These are phyloP conservation scores for Brachypteracias leptosomus DNA, from an alignment of 2,113 vertebrate genomes.

Conservation along the genomic window DNA sequence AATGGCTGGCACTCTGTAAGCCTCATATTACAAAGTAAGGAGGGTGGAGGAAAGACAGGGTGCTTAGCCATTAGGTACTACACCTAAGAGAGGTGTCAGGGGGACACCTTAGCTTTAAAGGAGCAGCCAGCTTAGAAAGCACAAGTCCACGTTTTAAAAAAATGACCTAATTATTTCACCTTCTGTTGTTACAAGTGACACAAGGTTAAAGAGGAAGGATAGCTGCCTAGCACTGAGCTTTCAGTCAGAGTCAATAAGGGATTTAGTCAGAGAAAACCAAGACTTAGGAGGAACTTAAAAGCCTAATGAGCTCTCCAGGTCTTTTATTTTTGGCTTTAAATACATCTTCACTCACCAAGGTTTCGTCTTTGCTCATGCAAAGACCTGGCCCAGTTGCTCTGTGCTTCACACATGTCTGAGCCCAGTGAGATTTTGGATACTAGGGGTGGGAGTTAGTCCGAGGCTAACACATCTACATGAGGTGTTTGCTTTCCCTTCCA, in stretches of 20 bases:
- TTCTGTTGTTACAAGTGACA: not conserved
- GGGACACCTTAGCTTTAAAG: not conserved
- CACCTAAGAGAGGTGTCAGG: not conserved
- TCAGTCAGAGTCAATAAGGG: not conserved
- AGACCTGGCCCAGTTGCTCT: not conserved
- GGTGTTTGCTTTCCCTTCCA: not conserved
- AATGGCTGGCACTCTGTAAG: not conserved
- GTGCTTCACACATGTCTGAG: not conserved
- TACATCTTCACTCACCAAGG: not conserved
- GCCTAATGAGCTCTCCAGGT: not conserved
- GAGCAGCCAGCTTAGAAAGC: not conserved
- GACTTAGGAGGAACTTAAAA: not conserved
- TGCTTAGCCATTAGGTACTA: not conserved
- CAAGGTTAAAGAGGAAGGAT: conserved; percentile 5
- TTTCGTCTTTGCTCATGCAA: not conserved
- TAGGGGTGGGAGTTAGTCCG: not conserved
- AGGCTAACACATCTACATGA: not conserved
- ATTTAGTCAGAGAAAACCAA: conserved; percentile 8
- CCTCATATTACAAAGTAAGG: not conserved
- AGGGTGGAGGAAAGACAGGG: not conserved
- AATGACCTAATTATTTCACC: conserved; percentile 4
- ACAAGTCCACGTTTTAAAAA: not conserved
- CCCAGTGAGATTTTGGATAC: not conserved
- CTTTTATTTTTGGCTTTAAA: not conserved
- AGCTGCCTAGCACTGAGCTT: not conserved